Conservation (phyloP, 2,113 vertebrate species). For the Abramis brama region DNA sequence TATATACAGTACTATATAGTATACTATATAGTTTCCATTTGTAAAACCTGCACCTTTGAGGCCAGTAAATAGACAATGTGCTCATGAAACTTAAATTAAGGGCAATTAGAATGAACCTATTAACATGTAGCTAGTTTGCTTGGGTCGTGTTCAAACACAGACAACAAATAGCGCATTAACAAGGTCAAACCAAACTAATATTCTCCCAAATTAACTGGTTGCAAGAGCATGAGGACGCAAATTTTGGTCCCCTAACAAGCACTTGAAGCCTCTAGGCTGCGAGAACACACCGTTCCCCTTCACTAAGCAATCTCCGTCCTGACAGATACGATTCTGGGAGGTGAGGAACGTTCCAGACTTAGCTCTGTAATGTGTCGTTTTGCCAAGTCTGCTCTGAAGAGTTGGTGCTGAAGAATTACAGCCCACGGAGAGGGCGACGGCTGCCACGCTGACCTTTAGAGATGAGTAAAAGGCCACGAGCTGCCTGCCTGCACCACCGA, state of each 20-base stretch:
- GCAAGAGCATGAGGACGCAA: not conserved
- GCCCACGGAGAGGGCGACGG: not conserved
- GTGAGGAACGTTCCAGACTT: conserved; percentile 16
- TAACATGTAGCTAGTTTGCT: not conserved
- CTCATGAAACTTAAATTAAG: conserved; percentile 2
- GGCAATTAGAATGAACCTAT: not conserved
- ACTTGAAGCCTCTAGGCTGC: conserved; percentile 1
- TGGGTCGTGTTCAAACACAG: not conserved
- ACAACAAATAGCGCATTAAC: not conserved
- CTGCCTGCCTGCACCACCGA: not conserved
- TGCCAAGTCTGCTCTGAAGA: not conserved
- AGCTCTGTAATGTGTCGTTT: not conserved
- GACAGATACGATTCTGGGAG: conserved; percentile 20
- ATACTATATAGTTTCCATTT: no score
- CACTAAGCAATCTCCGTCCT: not conserved
- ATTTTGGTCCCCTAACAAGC: not conserved
- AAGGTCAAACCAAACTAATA: not conserved
- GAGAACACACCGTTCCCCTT: conserved; percentile 15
- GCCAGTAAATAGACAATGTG: not conserved
- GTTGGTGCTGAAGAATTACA: conserved; percentile 5
- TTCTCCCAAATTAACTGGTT: not conserved
- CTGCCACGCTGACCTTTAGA: conserved; percentile 51
- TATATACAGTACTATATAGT: no score
- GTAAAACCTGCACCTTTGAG: no score
- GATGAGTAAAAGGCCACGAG: conserved; percentile 29